These are phyloP conservation scores for Lagocephalus sceleratus DNA, from an alignment of 2,797 vertebrate genomes.

Conservation along the genomic window DNA sequence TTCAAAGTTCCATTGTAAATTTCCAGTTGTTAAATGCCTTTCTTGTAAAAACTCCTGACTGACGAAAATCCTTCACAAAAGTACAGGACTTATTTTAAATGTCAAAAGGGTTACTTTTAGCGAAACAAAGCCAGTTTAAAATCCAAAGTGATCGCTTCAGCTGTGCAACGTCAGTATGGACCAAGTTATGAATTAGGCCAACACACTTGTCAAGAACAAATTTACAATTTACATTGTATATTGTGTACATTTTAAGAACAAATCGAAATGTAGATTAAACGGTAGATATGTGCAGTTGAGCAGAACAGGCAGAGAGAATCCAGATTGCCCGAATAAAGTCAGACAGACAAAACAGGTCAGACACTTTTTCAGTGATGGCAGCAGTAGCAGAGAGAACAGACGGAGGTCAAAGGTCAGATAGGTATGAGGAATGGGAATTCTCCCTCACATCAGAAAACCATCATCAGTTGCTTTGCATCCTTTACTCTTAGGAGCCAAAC, in stretches of 20 bases:
- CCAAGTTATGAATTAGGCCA: too few relatives aligned
- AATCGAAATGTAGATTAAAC: too few relatives aligned
- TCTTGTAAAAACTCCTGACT: conserved; percentile 36
- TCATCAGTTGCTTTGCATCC: conserved; percentile 27
- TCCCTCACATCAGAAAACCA: conserved; percentile 48
- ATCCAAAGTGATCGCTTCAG: background rate
- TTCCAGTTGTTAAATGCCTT: conserved; percentile 22
- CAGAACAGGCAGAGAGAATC: background rate
- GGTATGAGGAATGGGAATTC: conserved; percentile 65
- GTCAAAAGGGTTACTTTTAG: background rate
- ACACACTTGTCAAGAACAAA: too few relatives aligned
- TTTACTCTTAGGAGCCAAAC: conserved; percentile 27
- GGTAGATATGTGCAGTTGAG: too few relatives aligned
- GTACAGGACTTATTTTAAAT: conserved; percentile 8
- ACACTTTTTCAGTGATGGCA: conserved; percentile 35
- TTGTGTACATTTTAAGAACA: too few relatives aligned
- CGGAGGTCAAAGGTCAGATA: conserved; percentile 63
- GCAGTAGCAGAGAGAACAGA: conserved; percentile 63
- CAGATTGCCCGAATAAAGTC: conserved; percentile 8
- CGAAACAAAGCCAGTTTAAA: background rate
- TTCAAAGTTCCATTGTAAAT: conserved; percentile 50
- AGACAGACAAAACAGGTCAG: conserved; percentile 32
- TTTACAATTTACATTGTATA: too few relatives aligned
- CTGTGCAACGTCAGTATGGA: too few relatives aligned
- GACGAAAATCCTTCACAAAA: conserved; percentile 6